Base-by-base conservation (phyloP, 1,140 invertebrate genomes). In the Oncopodura yosiiana region DNA sequence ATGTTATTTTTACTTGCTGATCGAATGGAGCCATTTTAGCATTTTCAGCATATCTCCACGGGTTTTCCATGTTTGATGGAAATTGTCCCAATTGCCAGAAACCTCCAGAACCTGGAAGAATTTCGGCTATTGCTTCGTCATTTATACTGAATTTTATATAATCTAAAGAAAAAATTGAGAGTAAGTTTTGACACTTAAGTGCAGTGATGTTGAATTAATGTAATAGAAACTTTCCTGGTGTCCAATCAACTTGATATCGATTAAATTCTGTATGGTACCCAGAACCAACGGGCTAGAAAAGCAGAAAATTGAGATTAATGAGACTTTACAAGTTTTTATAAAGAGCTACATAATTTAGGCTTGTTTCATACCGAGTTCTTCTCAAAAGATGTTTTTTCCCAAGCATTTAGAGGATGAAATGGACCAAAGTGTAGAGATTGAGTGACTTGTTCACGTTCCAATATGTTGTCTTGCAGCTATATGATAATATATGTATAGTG, bases 1-100 rank as follows among this genome's bases (percentile, higher is more conserved):
- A n/a, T n/a, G n/a, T n/a, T n/a, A n/a, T 19, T 27, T 16, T 69
- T 69, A 87, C 85, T 64, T 81, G 76, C 67, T 78, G 76, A 68
- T 87, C 80, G 65, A 85, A 85, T 0, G 84, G 79, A 2, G 81
- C 81, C 66, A 83, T 76, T 26, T 73, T 74, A 5, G 53, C n/a
- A 49, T 66, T 66, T 12, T 36, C 44, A 3, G 60, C 59, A 5
- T 53, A 46, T 19, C 44, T 26, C 68, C 69, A 69, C 18, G 68
- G 71, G 46, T 73, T 75, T 29, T 71, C 65, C 37, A 53, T 29
- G 18, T 43, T 45, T 69, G 36, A 71, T 65, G 49, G 43, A 53
- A 65, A 62, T 12, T 49, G 42, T 9, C 65, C 59, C 19, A 61
- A 24, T 37, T 61, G 53, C 58, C 61, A 65, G 38, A 61, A 51